These are phyloP conservation scores for Lissonota sp. DNA, from an alignment of 2,888 invertebrate genomes.

Conservation along the genomic window DNA sequence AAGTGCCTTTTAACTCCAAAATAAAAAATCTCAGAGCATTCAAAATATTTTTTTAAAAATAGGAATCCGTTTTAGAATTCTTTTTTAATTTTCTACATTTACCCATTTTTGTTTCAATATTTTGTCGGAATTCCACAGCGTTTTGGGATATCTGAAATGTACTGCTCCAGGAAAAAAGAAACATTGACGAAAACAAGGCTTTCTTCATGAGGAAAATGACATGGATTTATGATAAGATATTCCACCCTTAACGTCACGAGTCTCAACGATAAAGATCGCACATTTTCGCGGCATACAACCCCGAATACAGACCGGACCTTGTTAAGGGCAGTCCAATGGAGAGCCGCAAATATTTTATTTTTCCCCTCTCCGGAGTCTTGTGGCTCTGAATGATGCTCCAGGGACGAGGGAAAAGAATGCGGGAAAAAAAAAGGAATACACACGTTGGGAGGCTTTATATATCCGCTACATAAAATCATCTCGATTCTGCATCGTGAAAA, in stretches of 20 bases:
- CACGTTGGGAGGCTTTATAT: conserved; percentile 57
- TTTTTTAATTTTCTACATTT: neutral
- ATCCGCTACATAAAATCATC: conserved; percentile 60
- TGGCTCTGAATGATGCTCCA: conserved; percentile 16
- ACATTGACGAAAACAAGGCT: neutral
- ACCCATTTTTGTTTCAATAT: neutral
- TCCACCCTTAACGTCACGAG: neutral
- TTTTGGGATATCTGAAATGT: too few species aligned
- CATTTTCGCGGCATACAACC: neutral
- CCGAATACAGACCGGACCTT: conserved; percentile 12
- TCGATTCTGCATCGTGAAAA: conserved; percentile 52
- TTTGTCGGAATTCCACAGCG: too few species aligned
- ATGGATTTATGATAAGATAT: neutral
- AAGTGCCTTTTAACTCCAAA: neutral
- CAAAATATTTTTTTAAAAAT: too few species aligned
- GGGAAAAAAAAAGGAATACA: too few species aligned
- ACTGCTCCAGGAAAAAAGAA: neutral
- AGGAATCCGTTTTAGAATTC: too few species aligned
- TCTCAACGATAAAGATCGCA: conserved; percentile 29
- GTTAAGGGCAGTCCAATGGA: conserved; percentile 35
- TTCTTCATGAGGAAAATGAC: neutral
- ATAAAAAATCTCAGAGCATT: neutral
- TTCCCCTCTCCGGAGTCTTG: conserved; percentile 2
- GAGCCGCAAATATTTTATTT: conserved; percentile 50
- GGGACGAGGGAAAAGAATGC: conserved; percentile 66